Evolutionary conservation across 2,888 invertebrate genomes (phyloP).

Genomic region (Hedya salicella): DNA sequence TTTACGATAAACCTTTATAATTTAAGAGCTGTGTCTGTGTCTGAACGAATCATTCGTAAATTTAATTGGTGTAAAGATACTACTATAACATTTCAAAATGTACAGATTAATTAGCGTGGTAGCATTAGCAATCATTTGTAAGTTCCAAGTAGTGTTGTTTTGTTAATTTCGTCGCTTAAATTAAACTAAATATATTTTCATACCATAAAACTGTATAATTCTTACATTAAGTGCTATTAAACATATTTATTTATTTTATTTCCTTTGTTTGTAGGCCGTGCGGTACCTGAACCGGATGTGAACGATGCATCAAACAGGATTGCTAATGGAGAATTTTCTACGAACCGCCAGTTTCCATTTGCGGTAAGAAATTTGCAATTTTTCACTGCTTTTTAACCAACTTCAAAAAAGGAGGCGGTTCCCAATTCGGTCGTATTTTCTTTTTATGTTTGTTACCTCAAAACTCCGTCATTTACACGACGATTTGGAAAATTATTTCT

Average conservation of each 20-base stretch:
- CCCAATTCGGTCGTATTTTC: too few relatives aligned
- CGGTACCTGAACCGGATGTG: conserved; percentile 29
- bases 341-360: conserved; percentile 33
- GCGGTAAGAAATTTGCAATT: conserved; percentile 16
- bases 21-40: conserved; percentile 13
- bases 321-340: conserved; percentile 15
- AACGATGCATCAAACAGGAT: conserved; percentile 28
- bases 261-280: conserved; percentile 27
- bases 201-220: too few relatives aligned
- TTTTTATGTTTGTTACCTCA: too few relatives aligned
- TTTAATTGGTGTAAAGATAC: not conserved
- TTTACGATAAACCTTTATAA: not conserved
- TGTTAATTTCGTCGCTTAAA: not conserved
- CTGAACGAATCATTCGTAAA: not conserved
- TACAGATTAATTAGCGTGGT: conserved; percentile 13
- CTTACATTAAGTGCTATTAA: too few relatives aligned
- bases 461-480: too few relatives aligned
- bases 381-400: not conserved
- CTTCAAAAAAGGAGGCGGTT: too few relatives aligned
- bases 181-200: too few relatives aligned
- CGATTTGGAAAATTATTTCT: too few relatives aligned
- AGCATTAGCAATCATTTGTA: conserved; percentile 28
- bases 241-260: not conserved
- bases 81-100: conserved; percentile 9
- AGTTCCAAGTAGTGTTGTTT: not conserved